Base-by-base conservation (phyloP, 2,113 vertebrate genomes). In the Pseudois nayaur region DNA sequence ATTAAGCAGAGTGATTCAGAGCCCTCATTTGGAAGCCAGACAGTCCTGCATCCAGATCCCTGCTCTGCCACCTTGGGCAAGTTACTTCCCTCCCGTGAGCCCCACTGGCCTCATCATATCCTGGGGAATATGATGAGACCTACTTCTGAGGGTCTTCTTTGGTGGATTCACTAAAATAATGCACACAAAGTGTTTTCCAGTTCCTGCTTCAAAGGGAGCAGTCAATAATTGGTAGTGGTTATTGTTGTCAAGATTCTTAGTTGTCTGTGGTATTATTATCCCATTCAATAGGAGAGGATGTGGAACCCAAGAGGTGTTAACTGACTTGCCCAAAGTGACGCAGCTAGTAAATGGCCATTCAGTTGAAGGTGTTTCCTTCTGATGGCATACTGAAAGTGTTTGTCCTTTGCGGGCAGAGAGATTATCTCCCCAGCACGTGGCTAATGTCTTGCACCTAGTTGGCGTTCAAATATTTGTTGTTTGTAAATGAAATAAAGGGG, bases 381-480 rank as follows among this genome's bases (percentile, higher is more conserved):
- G 67, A 59, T 59, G 52, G 71, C 71, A 17, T 84, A 40, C 14
- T 87, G 93, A 31, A 86, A 54, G 54, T 33, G 16, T 62, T 12
- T 31, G 48, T 79, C 57, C 25, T 96, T 40, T 8, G 31, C 7
- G 84, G 43, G 40, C 87, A 87, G 40, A 60, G 82, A 31, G 67
- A 40, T 29, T 50, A 40, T 89, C 5, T 83, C 64, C 67, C 45
- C 3, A 74, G 81, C 79, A 57, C 79, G 45, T 59, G 90, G 91
- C 87, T 57, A 55, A 48, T 82, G 76, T 96, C 64, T 84, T 89
- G n/a, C 62, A 54, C n/a, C 57, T 62, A 84, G 36, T 79, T 94
- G 90, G 90, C 94, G 87, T 92, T 97, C 81, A 94, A 67, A 33
- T 97, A 83, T 97, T 78, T 97, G 81, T 95, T 97, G 64, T 85